phyloP scores from a whole-genome alignment of 2,113 vertebrate species.

The Hemiprocne comata region DNA sequence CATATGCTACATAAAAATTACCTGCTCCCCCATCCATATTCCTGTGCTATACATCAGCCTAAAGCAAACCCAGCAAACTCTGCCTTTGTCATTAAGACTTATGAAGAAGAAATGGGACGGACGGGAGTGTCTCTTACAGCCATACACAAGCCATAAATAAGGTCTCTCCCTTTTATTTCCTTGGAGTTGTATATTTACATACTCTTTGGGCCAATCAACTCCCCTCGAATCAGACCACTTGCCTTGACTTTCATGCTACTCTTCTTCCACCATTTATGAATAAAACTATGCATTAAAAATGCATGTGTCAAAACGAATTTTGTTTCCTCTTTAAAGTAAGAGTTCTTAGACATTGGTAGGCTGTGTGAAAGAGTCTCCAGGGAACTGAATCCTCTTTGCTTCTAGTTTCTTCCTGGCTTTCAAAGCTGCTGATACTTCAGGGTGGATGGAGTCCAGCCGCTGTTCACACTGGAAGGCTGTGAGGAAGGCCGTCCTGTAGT shows the following conservation, averaged over 20 bases:
- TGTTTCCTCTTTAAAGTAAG: neutral
- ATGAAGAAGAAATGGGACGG: neutral
- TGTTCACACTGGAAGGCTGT: conserved; percentile 84
- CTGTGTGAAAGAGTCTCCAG: conserved; percentile 75
- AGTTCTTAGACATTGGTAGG: conserved; percentile 83
- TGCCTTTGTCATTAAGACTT: neutral
- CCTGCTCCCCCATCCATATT: neutral
- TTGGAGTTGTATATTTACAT: neutral
- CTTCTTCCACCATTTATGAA: neutral
- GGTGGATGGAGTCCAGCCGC: conserved; percentile 78
- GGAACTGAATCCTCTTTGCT: conserved; percentile 67
- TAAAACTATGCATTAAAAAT: neutral
- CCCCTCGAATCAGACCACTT: neutral
- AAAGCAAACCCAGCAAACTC: neutral
- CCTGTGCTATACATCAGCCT: neutral
- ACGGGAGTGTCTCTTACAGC: neutral
- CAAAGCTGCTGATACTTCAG: conserved; percentile 71
- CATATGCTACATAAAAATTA: neutral
- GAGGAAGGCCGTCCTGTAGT: conserved; percentile 90
- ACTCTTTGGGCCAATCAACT: neutral
- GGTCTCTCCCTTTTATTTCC: neutral
- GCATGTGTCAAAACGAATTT: neutral
- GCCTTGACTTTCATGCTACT: neutral
- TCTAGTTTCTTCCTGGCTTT: conserved; percentile 77
- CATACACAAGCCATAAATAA: neutral